Conservation (phyloP, 2,113 vertebrate genomes). For the Andinoacara biseriatus region DNA sequence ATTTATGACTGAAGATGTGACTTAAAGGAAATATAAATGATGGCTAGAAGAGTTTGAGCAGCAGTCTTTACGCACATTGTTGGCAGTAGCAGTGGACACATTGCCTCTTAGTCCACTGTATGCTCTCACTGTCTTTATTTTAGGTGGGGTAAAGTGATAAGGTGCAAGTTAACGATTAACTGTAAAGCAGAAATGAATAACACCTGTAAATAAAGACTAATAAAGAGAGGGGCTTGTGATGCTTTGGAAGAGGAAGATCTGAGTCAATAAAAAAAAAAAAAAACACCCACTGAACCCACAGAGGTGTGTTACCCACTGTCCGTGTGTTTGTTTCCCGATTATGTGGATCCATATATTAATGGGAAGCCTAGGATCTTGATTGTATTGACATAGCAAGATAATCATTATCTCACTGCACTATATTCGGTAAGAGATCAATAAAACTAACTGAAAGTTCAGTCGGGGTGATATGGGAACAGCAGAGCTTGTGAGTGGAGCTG, state of each 20-base stretch:
- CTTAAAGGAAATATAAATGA: neutral
- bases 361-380: slow-evolving; percentile 6
- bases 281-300: neutral
- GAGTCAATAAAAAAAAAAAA: slow-evolving; percentile 1
- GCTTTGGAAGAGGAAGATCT: neutral
- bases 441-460: slow-evolving; percentile 31
- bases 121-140: neutral
- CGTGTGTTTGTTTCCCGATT: slow-evolving; percentile 10
- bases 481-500: slow-evolving; percentile 32
- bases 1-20: neutral
- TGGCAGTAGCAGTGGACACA: neutral
- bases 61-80: neutral
- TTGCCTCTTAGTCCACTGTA: slow-evolving; percentile 6
- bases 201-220: neutral
- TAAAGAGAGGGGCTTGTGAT: slow-evolving; percentile 25
- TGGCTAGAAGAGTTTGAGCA: neutral
- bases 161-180: slow-evolving; percentile 62
- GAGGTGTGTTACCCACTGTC: neutral
- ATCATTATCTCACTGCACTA: neutral
- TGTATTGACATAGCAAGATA: slow-evolving; percentile 20
- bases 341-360: slow-evolving; percentile 42
- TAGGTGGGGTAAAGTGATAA: slow-evolving; percentile 17
- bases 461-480: slow-evolving; percentile 13
- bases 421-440: neutral
- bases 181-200: slow-evolving; percentile 30